phyloP scores from a whole-genome alignment of 2,797 vertebrate genomes.

The Peromyscus melanophrys region DNA sequence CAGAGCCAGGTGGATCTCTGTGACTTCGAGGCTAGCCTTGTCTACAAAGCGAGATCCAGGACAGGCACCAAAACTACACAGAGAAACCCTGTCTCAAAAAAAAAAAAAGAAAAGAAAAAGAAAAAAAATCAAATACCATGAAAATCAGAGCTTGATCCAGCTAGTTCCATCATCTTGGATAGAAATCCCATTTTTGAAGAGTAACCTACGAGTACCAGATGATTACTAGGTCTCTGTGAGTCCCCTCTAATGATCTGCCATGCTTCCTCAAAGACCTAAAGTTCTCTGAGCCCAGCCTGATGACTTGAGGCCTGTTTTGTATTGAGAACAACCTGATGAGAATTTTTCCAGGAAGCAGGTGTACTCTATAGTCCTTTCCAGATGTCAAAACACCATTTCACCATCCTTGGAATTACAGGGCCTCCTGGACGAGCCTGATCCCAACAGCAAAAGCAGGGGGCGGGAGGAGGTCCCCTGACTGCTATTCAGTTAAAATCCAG shows the following conservation, averaged over 20 bases:
- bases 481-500: neutral
- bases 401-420: neutral
- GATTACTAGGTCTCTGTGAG: constrained; percentile 13
- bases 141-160: neutral
- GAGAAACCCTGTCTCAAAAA: too few relatives aligned
- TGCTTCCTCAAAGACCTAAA: constrained; percentile 38
- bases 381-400: constrained; percentile 26
- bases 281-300: neutral
- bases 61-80: too few relatives aligned
- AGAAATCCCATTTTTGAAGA: constrained; percentile 14
- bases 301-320: neutral
- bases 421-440: neutral
- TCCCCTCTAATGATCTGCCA: neutral
- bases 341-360: neutral
- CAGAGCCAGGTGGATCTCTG: too few relatives aligned
- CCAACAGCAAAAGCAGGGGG: neutral
- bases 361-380: neutral
- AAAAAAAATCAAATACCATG: neutral
- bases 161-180: neutral
- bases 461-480: neutral
- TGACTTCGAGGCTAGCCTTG: too few relatives aligned
- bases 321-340: neutral
- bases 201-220: neutral
- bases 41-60: too few relatives aligned
- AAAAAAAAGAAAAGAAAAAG: too few relatives aligned